phyloP scores from a whole-genome alignment of 2,113 vertebrate species.

The Empidonax alnorum region DNA sequence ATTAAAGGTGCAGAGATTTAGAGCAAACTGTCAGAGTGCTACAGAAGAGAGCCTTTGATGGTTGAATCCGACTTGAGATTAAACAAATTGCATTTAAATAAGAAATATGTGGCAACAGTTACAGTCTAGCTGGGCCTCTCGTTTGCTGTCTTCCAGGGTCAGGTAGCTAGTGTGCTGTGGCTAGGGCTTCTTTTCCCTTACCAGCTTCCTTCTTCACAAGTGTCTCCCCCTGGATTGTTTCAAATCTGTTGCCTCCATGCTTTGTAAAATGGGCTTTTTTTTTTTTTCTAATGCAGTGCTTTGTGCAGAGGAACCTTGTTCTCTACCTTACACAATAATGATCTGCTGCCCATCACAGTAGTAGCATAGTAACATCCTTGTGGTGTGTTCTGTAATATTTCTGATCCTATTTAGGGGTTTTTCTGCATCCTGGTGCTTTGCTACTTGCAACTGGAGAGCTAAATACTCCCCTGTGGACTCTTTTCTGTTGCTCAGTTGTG shows the following conservation, averaged over 20 bases:
- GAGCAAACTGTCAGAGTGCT: slow-evolving; percentile 25
- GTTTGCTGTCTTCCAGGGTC: not conserved
- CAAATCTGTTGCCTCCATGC: not conserved
- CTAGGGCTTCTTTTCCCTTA: not conserved
- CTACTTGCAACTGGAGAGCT: not conserved
- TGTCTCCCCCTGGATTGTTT: not conserved
- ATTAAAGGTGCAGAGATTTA: slow-evolving; percentile 57
- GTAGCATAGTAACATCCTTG: not conserved
- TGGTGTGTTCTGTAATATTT: not conserved
- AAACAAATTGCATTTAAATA: slow-evolving; percentile 67
- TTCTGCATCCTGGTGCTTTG: not conserved
- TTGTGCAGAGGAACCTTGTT: not conserved
- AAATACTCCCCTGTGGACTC: not conserved
- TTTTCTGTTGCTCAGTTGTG: not conserved
- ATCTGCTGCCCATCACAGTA: not conserved
- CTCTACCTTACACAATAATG: rapidly evolving
- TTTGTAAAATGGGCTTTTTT: not conserved
- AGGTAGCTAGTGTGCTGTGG: not conserved
- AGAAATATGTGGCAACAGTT: slow-evolving; percentile 25
- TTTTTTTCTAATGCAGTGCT: not conserved
- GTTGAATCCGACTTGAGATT: slow-evolving; percentile 43
- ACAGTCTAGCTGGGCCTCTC: not conserved
- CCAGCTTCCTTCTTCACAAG: not conserved
- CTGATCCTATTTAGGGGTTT: not conserved
- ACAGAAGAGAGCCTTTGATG: slow-evolving; percentile 42